Base-by-base conservation (phyloP, 2,888 invertebrate genomes). In the Conops quadrifasciatus region DNA sequence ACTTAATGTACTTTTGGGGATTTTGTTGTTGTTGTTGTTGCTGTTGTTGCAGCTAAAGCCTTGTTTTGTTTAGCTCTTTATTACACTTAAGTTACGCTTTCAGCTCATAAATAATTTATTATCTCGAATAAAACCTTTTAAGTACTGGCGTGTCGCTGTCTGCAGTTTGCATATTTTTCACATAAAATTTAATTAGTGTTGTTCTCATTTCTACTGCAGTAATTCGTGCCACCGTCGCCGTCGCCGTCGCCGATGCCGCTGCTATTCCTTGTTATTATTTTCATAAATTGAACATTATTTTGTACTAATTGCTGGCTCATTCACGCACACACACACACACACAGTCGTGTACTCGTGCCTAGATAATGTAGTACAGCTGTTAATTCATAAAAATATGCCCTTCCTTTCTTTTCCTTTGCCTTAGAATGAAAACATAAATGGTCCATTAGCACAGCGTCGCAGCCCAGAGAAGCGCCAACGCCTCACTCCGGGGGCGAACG, bases 221-320 rank as follows among this genome's bases (percentile, higher is more conserved):
- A 21, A 24, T 56, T 45, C 15, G 15, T 43, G 13, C 11, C 7
- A 19, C 43, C 19, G 21, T 19, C 19, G 21, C 43, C 19, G 5
- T 43, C 19, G 9, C 21, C 13, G 15, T 1, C 24, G 28, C 26
- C 9, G 28, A 21, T 1, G 9, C 36, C 36, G 19, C 45, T 19
- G 72, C 72, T 73, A 71, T 71, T 65, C 43, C 68, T 49, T 30
- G 36, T 58, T 58, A 26, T 64, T 56, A 56, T 60, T 64, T 65
- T 67, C 63, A 67, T 67, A 71, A 71, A 67, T 67, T 67, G n/a
- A 67, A 64, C 71, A 71, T 66, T 71, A 60, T 71, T 65, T 43
- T 66, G 49, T 60, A 67, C 49, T 73, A 72, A 73, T 72, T 67
- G 36, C 36, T 36, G 36, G 9, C 36, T 7, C 36, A 36, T 36